Evolutionary conservation across 2,113 vertebrate species (phyloP).

Genomic region (Chaenogobius annularis): DNA sequence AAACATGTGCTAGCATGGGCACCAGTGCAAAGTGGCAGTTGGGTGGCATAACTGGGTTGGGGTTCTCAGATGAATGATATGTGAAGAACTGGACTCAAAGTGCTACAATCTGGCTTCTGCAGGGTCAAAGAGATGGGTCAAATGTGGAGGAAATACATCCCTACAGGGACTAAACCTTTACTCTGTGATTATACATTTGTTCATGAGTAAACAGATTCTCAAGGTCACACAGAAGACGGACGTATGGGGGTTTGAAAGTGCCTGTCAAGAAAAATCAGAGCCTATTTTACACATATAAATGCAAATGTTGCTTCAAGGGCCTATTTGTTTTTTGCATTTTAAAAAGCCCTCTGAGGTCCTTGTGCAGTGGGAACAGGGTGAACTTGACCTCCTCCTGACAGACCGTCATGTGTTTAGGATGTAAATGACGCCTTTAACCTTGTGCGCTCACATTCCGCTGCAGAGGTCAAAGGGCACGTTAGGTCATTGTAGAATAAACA

Average conservation of each 20-base stretch:
- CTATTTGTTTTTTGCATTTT: slow-evolving; percentile 12
- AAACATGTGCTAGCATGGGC: too few species aligned
- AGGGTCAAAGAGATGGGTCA: too few species aligned
- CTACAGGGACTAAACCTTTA: too few species aligned
- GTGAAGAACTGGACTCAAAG: too few species aligned
- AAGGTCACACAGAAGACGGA: neutral
- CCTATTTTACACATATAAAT: neutral
- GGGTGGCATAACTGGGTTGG: too few species aligned
- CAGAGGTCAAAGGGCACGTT: slow-evolving; percentile 46
- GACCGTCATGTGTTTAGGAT: slow-evolving; percentile 66
- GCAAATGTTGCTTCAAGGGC: neutral
- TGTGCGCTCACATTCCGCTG: slow-evolving; percentile 50
- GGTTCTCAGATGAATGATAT: too few species aligned
- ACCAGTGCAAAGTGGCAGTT: too few species aligned
- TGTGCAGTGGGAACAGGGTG: slow-evolving; percentile 31
- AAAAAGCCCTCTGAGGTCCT: slow-evolving; percentile 15
- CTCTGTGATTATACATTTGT: neutral
- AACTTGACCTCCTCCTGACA: slow-evolving; percentile 68
- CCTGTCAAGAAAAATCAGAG: neutral
- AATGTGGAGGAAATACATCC: too few species aligned
- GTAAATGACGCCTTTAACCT: slow-evolving; percentile 67
- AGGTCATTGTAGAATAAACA: slow-evolving; percentile 52
- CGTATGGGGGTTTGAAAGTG: neutral
- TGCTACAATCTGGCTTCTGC: too few species aligned
- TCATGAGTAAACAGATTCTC: neutral